Evolutionary conservation across 2,888 invertebrate genomes (phyloP), one percentile per base, ranked within the genome.

Genomic region (Mimachlamys varia): DNA sequence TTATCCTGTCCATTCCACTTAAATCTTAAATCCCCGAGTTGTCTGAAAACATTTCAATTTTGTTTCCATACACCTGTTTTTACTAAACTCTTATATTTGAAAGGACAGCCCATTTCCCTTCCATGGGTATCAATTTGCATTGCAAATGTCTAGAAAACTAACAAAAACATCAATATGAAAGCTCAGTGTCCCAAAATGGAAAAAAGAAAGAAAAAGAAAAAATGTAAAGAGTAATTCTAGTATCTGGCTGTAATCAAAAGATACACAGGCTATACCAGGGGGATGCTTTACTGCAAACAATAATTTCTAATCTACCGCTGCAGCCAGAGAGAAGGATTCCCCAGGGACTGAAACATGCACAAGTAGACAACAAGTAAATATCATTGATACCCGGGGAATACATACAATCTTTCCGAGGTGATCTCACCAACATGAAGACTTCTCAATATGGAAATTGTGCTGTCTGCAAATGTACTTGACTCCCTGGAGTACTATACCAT

Each of bases 361-460:
- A 76, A 76, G 76, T 76, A 76, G 76, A 76, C 76, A 76, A 76
- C 76, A 76, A 76, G 76, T 76, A 76, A 76, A 76, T 76, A 76
- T 76, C 76, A 76, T 76, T 76, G 76, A 10, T 76, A 33, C 15
- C 76, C 12, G 12, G 76, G 76, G 76, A 76, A 27, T 76, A 76
- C 76, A 76, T 33, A 76, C 76, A 76, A 76, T 76, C 76, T 76
- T 76, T 76, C 76, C 15, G 76, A 76, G 76, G 76, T 76, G 76
- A 76, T 76, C 76, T 76, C 76, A 76, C 33, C 76, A 76, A 76
- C 33, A 76, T 76, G 76, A 76, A 76, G 76, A 76, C 76, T 76
- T 76, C 76, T 76, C 76, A 76, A 76, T 76, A 76, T 76, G 76
- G 76, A 76, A 76, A 76, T 76, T 76, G 76, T 76, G 76, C 76